Evolutionary conservation across 2,797 vertebrate species (phyloP), one percentile per base, ranked within the genome.

Genomic region (Bradypodion ventrale): DNA sequence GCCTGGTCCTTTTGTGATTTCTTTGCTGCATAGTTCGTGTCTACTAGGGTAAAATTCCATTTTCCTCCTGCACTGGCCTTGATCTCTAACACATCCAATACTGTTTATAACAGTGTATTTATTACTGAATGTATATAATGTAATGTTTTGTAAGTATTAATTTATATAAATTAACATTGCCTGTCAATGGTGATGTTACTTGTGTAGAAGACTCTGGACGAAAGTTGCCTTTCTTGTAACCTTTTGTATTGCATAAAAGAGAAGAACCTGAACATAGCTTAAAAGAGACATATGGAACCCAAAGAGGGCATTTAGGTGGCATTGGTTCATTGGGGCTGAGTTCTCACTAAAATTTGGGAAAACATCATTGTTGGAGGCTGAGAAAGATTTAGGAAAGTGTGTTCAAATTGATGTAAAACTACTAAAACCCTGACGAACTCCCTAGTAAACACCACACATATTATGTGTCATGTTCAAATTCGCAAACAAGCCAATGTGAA

Each of bases 81-180:
- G 95, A 96, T 96, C 95, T 97, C 96, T 97, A 96, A 97, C 97
- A 95, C 96, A 96, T 97, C 97, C 96, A 92, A 97, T 98, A 97
- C 98, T 98, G 98, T 99, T 99, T 98, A 98, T 98, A 99, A 98
- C 97, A 96, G 94, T 98, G 97, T 99, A 99, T 98, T 99, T 99
- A 99, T 99, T 98, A 97, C 90, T 95, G 96, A 95, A 93, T 99
- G 98, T 99, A 99, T 92, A 99, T 99, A 99, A 95, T 96, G 97
- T 98, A 98, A 97, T 97, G 97, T 96, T 98, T 97, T 99, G 97
- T 99, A 98, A 98, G 98, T 98, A 97, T 99, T 99, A 98, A 99
- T 99, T 99, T 99, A 99, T 99, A 99, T 98, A 96, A 97, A 98
- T 97, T 98, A 97, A 97, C 98, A 97, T 98, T 96, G 97, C 98